Base-by-base conservation (phyloP, 2,888 invertebrate genomes). In the Drosophila merina region DNA sequence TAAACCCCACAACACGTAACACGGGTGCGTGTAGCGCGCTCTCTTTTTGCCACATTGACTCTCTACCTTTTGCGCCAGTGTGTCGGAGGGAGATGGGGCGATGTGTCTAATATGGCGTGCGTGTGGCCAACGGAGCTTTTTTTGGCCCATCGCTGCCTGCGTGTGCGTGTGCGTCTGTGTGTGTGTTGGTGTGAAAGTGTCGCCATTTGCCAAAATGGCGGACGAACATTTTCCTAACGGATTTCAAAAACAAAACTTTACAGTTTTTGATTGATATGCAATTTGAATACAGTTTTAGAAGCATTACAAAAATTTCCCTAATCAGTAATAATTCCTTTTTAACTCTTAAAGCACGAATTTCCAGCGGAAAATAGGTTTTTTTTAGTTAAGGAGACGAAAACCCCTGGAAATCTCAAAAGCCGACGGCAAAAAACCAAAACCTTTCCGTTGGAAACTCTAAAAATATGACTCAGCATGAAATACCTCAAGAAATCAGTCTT, bases 201-300 rank as follows among this genome's bases (percentile, higher is more conserved):
- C 68, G 66, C 66, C 66, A 66, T 66, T 66, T 60, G 67, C 26
- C 76, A 80, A 75, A 86, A 86, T 80, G 84, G 86, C 80, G 72
- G 51, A 66, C 49, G 36, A 51, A 58, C n/a, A 57, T 64, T 59
- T 66, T 52, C 71, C 79, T 60, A 79, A 79, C 72, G 74, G 69
- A 54, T 52, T 44, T 10, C 33, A 12, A 45, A 54, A 62, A 12
- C 14, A 38, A 6, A 31, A 14, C 10, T 0, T n/a, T 8, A 3
- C 1, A 38, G 4, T 25, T 12, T 4, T 6, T 2, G 1, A 5
- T 5, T n/a, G 10, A n/a, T 33, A 33, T 4, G n/a, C 10, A 10
- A n/a, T 10, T 33, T 10, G n/a, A n/a, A 33, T 33, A 20, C 4
- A 0, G 6, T 2, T 36, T 0, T n/a, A 36, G n/a, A 36, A 36